Percentiles rank a stretch among this genome's conserved stretches.
These are phyloP conservation scores for Therioaphis trifolii DNA, from an alignment of 2,888 invertebrate genomes.

Conservation along the genomic window DNA sequence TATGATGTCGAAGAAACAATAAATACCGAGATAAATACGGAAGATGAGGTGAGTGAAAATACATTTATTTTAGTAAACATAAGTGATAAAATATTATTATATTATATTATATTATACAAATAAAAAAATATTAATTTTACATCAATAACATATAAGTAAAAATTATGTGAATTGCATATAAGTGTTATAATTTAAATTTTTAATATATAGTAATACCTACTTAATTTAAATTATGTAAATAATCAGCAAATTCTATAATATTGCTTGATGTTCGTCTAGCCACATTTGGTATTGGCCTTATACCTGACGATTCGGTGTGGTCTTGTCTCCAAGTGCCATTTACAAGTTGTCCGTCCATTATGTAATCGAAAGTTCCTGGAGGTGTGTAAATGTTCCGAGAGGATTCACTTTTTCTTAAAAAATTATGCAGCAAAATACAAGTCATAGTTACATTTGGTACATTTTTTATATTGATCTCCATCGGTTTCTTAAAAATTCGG, in stretches of 20 bases:
- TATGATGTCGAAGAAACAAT: constrained; percentile 25
- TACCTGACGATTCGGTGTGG: constrained; percentile 35
- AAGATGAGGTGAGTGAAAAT: constrained; percentile 28
- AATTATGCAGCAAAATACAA: constrained; percentile 62
- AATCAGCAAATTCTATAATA: constrained; percentile 10
- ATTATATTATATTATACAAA: no score
- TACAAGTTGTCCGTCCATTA: constrained; percentile 37
- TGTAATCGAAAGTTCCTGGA: constrained; percentile 50
- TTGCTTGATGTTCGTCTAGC: constrained; percentile 17
- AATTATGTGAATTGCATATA: no score
- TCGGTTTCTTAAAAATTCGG: constrained; percentile 62
- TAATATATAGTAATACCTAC: constrained; percentile 28
- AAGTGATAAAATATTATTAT: no score
- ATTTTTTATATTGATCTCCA: constrained; percentile 58
- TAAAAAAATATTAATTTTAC: no score
- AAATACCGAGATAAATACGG: no score
- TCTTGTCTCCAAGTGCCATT: constrained; percentile 33
- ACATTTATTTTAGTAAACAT: constrained; percentile 18
- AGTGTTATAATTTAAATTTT: background rate
- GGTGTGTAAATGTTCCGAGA: constrained; percentile 47
- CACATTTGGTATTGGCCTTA: constrained; percentile 42
- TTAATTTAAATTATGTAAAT: constrained; percentile 52
- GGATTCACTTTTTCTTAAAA: constrained; percentile 45
- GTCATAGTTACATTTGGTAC: constrained; percentile 15
- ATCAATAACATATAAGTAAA: no score